These are phyloP conservation scores for Sinocyclocheilus maitianheensis DNA, from an alignment of 2,113 vertebrate genomes.

Conservation along the genomic window DNA sequence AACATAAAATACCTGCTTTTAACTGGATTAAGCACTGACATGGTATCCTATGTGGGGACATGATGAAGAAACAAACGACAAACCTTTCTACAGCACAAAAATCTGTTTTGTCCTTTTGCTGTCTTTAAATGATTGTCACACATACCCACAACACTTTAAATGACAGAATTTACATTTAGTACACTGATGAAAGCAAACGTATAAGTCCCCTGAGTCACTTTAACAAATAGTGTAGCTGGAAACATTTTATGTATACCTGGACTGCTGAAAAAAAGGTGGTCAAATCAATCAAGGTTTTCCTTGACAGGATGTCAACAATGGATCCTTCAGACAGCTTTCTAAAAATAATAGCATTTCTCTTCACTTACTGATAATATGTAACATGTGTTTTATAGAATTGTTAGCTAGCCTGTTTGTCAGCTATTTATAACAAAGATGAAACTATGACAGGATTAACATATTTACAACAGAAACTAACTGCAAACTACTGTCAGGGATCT, in stretches of 20 bases:
- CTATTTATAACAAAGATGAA: neutral
- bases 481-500: neutral
- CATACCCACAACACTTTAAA: no score
- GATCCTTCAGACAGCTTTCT: neutral
- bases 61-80: neutral
- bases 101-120: neutral
- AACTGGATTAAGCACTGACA: neutral
- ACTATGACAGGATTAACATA: neutral
- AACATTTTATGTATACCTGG: no score
- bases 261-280: no score
- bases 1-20: neutral
- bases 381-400: neutral
- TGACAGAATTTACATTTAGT: no score
- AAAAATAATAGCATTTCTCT: neutral
- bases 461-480: neutral
- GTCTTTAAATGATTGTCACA: neutral
- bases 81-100: neutral
- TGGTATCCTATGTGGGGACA: neutral
- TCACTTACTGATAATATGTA: neutral
- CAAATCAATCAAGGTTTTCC: neutral
- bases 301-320: neutral
- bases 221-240: neutral
- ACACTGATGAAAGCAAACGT: neutral
- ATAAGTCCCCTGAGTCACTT: neutral
- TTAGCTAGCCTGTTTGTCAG: neutral